A percentile compares a stretch with the other conserved stretches of the same genome.
Evolutionary conservation across 2,888 invertebrate species (phyloP).

Genomic region (Stegophylla sp.): DNA sequence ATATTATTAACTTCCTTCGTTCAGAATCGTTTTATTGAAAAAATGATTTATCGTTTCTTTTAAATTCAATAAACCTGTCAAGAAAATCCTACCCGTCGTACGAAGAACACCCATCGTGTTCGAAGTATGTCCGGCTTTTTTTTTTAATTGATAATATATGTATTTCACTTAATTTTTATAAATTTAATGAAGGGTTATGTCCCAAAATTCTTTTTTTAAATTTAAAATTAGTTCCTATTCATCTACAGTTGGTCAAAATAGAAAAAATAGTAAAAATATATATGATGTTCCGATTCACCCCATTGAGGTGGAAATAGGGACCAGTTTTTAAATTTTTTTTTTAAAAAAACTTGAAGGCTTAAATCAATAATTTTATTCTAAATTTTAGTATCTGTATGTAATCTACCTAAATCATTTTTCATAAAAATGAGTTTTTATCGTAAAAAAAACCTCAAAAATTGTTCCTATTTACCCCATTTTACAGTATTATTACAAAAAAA

Average conservation of each 20-base stretch:
- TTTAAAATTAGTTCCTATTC: not conserved
- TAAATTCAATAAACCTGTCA: too few relatives aligned
- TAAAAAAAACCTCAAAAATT: not conserved
- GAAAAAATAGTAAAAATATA: not conserved
- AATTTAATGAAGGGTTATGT: too few relatives aligned
- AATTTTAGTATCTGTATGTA: not conserved
- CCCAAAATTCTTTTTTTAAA: not conserved
- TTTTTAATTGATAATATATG: too few relatives aligned
- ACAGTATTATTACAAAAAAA: too few relatives aligned
- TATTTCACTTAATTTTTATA: too few relatives aligned
- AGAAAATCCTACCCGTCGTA: too few relatives aligned
- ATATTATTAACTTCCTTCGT: too few relatives aligned
- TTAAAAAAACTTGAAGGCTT: not conserved
- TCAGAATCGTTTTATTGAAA: too few relatives aligned
- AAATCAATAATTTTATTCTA: not conserved
- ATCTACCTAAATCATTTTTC: not conserved
- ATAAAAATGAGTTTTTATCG: not conserved
- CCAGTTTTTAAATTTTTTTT: not conserved
- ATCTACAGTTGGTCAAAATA: not conserved
- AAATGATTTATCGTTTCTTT: too few relatives aligned
- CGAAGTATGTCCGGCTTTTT: too few relatives aligned
- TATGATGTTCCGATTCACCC: not conserved
- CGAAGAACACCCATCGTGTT: too few relatives aligned
- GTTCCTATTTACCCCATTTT: constrained; percentile 7
- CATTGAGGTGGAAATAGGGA: not conserved